Evolutionary conservation across 2,888 invertebrate species (phyloP).

Genomic region (Seira ritae): DNA sequence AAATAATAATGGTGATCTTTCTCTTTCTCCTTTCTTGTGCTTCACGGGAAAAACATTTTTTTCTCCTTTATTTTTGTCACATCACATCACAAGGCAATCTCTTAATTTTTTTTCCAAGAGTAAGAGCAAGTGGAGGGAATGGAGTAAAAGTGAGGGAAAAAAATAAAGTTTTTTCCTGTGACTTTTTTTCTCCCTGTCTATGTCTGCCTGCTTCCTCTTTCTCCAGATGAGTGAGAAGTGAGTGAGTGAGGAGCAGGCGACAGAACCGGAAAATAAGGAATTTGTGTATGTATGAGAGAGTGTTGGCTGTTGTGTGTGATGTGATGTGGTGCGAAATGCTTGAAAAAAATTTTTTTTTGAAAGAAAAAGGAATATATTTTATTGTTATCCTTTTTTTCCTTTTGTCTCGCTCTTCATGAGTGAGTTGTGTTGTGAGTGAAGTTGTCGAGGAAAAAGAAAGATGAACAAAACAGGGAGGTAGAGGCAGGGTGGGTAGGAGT

Average conservation of each 20-base stretch:
- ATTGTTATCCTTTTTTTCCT: slow-evolving; percentile 9
- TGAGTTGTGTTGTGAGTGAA: neutral
- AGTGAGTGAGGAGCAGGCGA: neutral
- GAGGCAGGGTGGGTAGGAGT: neutral
- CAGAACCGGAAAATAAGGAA: neutral
- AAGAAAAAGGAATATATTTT: slow-evolving; percentile 1
- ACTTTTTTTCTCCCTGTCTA: neutral
- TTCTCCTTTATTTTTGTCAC: neutral
- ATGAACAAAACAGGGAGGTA: too few relatives aligned
- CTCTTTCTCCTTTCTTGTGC: neutral
- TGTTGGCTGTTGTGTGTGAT: neutral
- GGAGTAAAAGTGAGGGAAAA: neutral
- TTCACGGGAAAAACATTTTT: neutral
- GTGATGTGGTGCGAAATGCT: slow-evolving; percentile 14
- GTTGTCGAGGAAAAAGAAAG: neutral
- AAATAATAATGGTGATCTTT: slow-evolving; percentile 19
- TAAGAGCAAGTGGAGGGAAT: too few relatives aligned
- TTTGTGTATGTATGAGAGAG: neutral
- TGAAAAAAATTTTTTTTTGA: slow-evolving; percentile 15
- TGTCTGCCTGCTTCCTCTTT: neutral
- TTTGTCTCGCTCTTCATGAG: neutral
- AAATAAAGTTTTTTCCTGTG: neutral
- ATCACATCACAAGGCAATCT: neutral
- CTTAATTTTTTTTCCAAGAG: slow-evolving; percentile 13
- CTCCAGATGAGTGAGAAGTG: neutral